Evolutionary conservation across 1,140 invertebrate genomes (phyloP), one percentile per base, ranked within the genome.

Genomic region (Amphibalanus amphitrite): DNA sequence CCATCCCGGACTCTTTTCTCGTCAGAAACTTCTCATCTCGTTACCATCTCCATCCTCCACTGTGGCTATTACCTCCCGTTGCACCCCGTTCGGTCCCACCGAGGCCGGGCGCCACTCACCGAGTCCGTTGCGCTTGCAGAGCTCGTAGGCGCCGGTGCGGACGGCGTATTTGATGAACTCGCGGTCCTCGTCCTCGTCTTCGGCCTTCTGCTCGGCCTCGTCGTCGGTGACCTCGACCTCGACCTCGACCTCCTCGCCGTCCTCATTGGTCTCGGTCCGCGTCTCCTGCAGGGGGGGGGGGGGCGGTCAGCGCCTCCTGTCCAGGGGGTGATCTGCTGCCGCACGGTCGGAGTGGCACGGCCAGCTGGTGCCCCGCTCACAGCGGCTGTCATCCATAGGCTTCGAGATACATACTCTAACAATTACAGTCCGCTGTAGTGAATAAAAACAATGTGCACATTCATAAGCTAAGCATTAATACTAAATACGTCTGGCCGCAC

Each of bases 111-210:
- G 33, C 33, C 29, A 76, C 76, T 15, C 93, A 93, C 70, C 88
- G 90, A 69, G 92, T 83, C 47, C 88, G 87, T 0, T 93, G 90
- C 76, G 93, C 90, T 80, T 97, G 97, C 20, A 93, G 81, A 0
- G 83, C 82, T 0, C 86, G 83, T 38, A 77, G 75, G 30, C 87
- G 82, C 10, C 82, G 79, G 84, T 82, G 64, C 84, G 79, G 3
- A 84, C 82, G 3, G 86, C 84, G 23, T 85, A 83, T 0, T 80
- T 78, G 10, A 80, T 77, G 8, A 80, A 75, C 4, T 82, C 79
- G 29, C 84, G 82, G 38, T 82, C 83, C n/a, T 83, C 82, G 40
- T 82, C 83, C n/a, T 82, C 82, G 33, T 72, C 40, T 25, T 72
- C 71, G 28, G 75, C 77, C 72, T 74, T 74, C 3, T 80, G 79